Evolutionary conservation across 2,797 vertebrate species (phyloP).

Genomic region (Dendrocincla fuliginosa): DNA sequence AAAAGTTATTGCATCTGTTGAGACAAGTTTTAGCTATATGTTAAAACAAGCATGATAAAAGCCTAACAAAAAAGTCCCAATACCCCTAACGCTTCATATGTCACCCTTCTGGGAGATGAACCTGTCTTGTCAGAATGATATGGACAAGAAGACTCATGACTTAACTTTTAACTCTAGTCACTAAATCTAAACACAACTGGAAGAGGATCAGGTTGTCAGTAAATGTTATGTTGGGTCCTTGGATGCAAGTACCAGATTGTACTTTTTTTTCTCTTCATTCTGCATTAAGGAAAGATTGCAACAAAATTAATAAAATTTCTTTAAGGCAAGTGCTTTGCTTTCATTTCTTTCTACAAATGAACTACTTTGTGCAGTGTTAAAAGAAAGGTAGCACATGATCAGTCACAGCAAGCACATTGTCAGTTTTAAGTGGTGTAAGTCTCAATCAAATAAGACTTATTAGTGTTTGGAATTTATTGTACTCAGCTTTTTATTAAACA

Average conservation of each 20-base stretch:
- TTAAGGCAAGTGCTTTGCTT: no score
- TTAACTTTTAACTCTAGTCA: no score
- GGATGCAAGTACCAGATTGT: no score
- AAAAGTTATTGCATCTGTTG: background rate
- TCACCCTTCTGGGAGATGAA: no score
- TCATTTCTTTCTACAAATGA: background rate
- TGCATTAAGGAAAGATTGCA: no score
- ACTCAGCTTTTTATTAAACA: background rate
- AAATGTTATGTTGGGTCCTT: no score
- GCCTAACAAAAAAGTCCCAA: background rate
- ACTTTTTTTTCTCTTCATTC: no score
- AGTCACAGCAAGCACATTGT: background rate
- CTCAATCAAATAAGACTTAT: background rate
- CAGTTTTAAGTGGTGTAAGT: background rate
- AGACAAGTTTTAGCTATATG: background rate
- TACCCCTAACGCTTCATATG: background rate
- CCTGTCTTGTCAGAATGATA: no score
- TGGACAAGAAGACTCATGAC: no score
- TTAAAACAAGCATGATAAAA: background rate
- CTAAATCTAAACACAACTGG: no score
- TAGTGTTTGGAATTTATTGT: background rate
- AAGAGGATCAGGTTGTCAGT: no score
- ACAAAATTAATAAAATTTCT: no score
- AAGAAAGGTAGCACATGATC: background rate
- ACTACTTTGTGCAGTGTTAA: background rate